Base-by-base conservation (phyloP, 2,888 invertebrate species). In the Philereme vetulata region DNA sequence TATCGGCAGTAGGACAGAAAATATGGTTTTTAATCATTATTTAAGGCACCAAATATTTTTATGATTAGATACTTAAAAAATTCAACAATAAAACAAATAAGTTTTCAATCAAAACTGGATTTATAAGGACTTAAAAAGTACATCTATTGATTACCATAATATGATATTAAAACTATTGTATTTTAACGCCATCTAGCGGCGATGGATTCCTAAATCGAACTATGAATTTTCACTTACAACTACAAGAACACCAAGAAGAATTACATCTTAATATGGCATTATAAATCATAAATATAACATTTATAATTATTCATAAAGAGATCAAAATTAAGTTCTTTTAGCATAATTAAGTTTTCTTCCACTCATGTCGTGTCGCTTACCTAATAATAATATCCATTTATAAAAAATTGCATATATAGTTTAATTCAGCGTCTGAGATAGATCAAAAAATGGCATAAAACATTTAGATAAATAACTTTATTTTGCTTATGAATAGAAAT, bases 191-290 rank as follows among this genome's bases (percentile, higher is more conserved):
- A 55, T 56, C 45, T 51, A 47, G 38, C 44, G 62, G 58, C 62
- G 57, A 57, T 53, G 50, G 51, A 62, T 55, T 57, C 57, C 54
- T 53, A 54, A 48, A 61, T 45, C 38, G 50, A 60, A 60, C 50
- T 50, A 53, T 65, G 49, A 56, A 53, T 56, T 52, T 36, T 45
- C 48, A 43, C 56, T 63, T 61, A 61, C 62, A 63, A 54, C 70
- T 69, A 72, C 60, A 74, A 72, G 78, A 84, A 88, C 81, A 86
- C 81, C 80, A 82, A 80, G 74, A 75, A 81, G 78, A 79, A 78
- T 85, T 86, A 84, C 78, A 90, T 85, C 85, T 85, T 92, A 92
- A 90, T 92, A 92, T 92, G 91, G 91, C 91, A 88, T 90, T 89
- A 81, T 67, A 82, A 77, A 85, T 88, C 79, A 88, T 90, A 88